Percentiles rank a stretch among this genome's conserved stretches.
Evolutionary conservation across 2,888 invertebrate species (phyloP).

Genomic region (Quadroppia sp.): DNA sequence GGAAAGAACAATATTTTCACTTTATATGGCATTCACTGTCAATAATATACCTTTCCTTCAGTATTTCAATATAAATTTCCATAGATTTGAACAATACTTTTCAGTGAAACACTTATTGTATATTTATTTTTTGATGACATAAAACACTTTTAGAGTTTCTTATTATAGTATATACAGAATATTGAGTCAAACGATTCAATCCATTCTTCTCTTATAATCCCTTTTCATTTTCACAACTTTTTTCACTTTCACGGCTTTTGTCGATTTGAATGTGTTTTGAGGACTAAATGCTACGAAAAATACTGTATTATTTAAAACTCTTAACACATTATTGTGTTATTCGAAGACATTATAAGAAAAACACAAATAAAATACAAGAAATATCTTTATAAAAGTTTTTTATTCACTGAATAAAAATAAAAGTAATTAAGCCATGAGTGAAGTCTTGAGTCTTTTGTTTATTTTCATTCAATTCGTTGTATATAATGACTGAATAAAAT

Average conservation of each 20-base stretch:
- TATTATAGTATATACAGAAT: not conserved
- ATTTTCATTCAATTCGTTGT: not conserved
- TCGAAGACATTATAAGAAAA: not conserved
- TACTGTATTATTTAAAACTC: not conserved
- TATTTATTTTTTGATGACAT: not conserved
- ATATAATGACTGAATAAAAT: no score
- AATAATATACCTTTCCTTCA: no score
- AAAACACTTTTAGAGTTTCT: not conserved
- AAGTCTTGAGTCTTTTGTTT: not conserved
- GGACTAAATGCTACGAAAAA: no score
- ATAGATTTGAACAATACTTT: not conserved
- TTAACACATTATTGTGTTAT: not conserved
- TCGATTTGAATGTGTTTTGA: no score
- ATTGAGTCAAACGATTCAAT: not conserved
- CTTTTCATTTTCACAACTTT: not conserved
- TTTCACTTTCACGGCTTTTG: not conserved
- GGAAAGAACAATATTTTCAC: no score
- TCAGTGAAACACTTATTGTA: not conserved
- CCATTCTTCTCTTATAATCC: constrained; percentile 4
- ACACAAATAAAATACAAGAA: not conserved
- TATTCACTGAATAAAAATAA: not conserved
- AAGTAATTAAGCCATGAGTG: not conserved
- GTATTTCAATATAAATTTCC: not conserved
- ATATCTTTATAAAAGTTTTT: not conserved
- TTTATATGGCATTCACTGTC: not conserved